These are phyloP conservation scores for Sarcophaga rosellei DNA, from an alignment of 2,888 invertebrate genomes.

Conservation along the genomic window DNA sequence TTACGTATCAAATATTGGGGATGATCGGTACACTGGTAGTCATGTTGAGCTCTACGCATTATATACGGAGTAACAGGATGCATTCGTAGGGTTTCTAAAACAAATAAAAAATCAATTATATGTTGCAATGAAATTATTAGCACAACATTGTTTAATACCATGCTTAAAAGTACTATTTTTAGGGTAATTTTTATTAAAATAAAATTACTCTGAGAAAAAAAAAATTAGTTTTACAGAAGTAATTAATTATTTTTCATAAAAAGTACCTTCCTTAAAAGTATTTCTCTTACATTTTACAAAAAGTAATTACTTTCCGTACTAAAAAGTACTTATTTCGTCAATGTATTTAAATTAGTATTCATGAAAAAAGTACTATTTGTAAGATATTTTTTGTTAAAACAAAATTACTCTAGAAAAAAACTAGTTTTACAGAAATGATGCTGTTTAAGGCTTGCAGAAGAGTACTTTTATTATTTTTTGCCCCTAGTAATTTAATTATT, in stretches of 20 bases:
- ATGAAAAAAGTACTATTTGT: neutral
- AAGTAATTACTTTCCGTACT: neutral
- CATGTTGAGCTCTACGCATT: conserved; percentile 79
- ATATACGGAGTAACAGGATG: conserved; percentile 82
- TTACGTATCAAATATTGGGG: conserved; percentile 73
- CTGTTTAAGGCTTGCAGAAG: too few relatives aligned
- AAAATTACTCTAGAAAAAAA: too few relatives aligned
- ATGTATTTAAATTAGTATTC: too few relatives aligned
- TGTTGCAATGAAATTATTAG: neutral
- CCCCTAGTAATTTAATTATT: too few relatives aligned
- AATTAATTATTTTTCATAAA: neutral
- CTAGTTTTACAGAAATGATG: too few relatives aligned
- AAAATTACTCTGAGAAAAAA: too few relatives aligned
- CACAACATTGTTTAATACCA: too few relatives aligned
- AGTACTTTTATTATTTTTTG: too few relatives aligned
- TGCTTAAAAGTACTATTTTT: too few relatives aligned
- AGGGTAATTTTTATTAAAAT: too few relatives aligned
- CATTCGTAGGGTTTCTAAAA: conserved; percentile 83
- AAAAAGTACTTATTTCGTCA: neutral
- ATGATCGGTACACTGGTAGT: conserved; percentile 81
- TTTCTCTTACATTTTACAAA: neutral
- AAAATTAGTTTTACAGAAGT: too few relatives aligned
- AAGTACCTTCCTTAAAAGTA: neutral
- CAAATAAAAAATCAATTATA: neutral
- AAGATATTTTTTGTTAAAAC: too few relatives aligned